phyloP scores from a whole-genome alignment of 1,140 invertebrate genomes.

The Drosophila watanabei region DNA sequence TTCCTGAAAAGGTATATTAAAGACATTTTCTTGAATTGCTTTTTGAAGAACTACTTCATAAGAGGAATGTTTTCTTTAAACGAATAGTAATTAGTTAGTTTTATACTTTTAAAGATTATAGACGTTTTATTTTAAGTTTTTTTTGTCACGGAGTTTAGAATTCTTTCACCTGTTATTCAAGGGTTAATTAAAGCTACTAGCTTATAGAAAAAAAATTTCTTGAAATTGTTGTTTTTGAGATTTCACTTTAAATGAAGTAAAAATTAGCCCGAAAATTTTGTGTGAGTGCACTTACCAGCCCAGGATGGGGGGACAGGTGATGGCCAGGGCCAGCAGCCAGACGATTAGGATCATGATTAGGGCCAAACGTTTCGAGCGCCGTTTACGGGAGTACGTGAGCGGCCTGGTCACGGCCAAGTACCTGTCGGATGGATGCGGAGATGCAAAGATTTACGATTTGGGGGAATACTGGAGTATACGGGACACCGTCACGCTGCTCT shows the following conservation, averaged over 20 bases:
- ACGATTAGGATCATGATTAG: slow-evolving; percentile 93
- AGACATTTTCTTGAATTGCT: background rate
- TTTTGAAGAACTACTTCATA: background rate
- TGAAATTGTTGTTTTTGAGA: background rate
- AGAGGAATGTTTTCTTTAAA: background rate
- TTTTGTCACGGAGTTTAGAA: no score
- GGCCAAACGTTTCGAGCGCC: slow-evolving; percentile 92
- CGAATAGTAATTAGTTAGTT: no score
- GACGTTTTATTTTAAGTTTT: no score
- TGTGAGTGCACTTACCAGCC: slow-evolving; percentile 90
- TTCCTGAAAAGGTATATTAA: no score
- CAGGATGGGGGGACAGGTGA: slow-evolving; percentile 94
- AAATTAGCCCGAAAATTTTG: background rate
- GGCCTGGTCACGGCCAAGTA: slow-evolving; percentile 95
- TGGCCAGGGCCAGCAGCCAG: slow-evolving; percentile 92
- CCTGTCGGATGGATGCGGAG: slow-evolving; percentile 75
- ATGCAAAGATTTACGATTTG: slow-evolving; percentile 31
- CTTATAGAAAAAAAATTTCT: background rate
- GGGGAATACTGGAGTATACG: slow-evolving; percentile 7
- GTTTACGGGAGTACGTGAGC: slow-evolving; percentile 91
- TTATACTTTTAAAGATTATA: no score
- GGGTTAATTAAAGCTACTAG: background rate
- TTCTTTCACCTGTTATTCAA: background rate
- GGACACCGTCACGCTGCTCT: slow-evolving; percentile 88
- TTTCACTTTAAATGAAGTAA: background rate